Base-by-base conservation (phyloP, 2,888 invertebrate species). In the Scaptomyza flava region DNA sequence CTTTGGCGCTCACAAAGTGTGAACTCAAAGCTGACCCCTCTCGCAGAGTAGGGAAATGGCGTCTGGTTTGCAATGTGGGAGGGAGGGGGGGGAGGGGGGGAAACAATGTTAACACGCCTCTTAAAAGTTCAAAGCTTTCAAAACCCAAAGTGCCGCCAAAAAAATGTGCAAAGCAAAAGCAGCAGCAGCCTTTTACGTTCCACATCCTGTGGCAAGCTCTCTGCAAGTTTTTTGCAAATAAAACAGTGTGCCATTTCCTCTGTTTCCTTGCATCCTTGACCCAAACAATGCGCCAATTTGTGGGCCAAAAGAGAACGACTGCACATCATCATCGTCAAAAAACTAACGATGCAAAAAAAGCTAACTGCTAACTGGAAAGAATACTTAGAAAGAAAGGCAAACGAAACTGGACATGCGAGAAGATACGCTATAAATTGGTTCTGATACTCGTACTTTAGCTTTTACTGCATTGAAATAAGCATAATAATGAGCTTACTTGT, bases 221-320 rank as follows among this genome's bases (percentile, higher is more conserved):
- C 45, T 47, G 33, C 47, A 60, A 31, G 43, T n/a, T 17, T 38
- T 38, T 38, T 30, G 23, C 14, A 27, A 50, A 34, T 38, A 30
- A 47, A n/a, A 57, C 73, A 77, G 66, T 62, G 58, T 70, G 67
- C 61, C 62, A 74, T 45, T 74, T 57, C 61, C 56, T 34, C 61
- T 67, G 80, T 68, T 82, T 6, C 43, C 6, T 20, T n/a, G 23
- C 51, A 62, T 81, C 87, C 81, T 81, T 87, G 81, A 87, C 87
- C 81, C 81, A 87, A 81, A 87, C 87, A 87, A 87, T 73, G 66
- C 87, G 68, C 58, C 68, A 65, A 71, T 71, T 81, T 77, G 70
- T 77, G 73, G 64, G 77, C 70, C 77, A 67, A 66, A 20, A 14
- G 38, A 7, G 6, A 17, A 8, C 48, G 12, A 20, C 38, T 2